phyloP scores from a whole-genome alignment of 1,140 invertebrate genomes.

The Bombus haemorrhoidalis region DNA sequence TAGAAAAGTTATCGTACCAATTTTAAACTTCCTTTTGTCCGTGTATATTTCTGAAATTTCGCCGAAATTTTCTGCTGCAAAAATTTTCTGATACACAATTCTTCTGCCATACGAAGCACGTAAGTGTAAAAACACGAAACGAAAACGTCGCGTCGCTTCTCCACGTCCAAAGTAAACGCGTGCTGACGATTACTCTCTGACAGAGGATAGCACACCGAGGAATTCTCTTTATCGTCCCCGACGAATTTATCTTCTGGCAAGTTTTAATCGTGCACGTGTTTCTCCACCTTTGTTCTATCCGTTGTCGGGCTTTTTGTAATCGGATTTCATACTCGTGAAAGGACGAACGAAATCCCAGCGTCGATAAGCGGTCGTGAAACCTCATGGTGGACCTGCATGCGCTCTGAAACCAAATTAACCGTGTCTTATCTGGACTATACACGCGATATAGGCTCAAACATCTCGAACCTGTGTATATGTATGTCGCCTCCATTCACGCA shows the following conservation, averaged over 20 bases:
- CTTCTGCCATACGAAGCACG: too few relatives aligned
- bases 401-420: slow-evolving; percentile 34
- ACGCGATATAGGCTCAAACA: neutral
- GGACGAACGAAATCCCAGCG: neutral
- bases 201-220: neutral
- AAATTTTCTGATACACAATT: too few relatives aligned
- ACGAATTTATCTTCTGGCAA: neutral
- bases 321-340: neutral
- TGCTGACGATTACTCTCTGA: neutral
- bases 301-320: neutral
- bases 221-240: neutral
- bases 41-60: too few relatives aligned
- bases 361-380: neutral
- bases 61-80: too few relatives aligned
- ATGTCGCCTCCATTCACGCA: slow-evolving; percentile 17
- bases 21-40: too few relatives aligned
- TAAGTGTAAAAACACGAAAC: neutral
- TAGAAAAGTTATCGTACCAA: too few relatives aligned
- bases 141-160: neutral
- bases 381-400: neutral
- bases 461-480: slow-evolving; percentile 13
- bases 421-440: slow-evolving; percentile 37
- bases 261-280: neutral
- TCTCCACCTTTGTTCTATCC: neutral
- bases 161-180: neutral